Evolutionary conservation across 2,113 vertebrate genomes (phyloP).

Genomic region (Procavia capensis): DNA sequence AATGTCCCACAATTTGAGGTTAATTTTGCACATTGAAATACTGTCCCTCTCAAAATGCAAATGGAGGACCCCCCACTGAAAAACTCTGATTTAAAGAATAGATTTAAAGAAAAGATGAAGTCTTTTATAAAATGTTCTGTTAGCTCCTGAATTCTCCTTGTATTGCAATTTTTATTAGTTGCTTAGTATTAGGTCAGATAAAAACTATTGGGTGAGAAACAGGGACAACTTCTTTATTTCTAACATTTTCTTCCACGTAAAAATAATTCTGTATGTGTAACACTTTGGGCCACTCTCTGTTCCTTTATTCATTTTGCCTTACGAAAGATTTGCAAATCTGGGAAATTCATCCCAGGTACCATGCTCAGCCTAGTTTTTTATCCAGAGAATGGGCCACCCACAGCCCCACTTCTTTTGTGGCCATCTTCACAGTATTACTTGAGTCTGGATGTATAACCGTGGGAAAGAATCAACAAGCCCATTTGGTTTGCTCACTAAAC

Average conservation of each 20-base stretch:
- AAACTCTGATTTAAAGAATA: neutral
- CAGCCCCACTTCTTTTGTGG: neutral
- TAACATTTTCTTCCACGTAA: neutral
- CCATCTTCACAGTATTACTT: neutral
- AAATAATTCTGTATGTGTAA: neutral
- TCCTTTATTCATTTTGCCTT: neutral
- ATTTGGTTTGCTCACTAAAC: neutral
- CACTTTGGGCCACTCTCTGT: neutral
- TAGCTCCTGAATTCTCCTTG: neutral
- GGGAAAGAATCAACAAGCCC: neutral
- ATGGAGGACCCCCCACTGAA: neutral
- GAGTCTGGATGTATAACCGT: neutral
- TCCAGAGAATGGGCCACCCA: neutral
- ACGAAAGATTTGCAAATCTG: neutral
- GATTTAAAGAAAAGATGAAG: neutral
- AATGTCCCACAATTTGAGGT: neutral
- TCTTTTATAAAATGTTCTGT: neutral
- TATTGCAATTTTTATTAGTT: neutral
- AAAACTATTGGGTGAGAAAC: neutral
- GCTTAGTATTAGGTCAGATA: constrained; percentile 8
- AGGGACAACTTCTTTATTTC: neutral
- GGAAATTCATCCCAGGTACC: neutral
- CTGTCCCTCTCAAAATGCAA: neutral
- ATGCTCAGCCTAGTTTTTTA: neutral
- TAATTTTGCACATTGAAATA: neutral